Percentiles rank a stretch among this genome's conserved stretches.
phyloP scores from a whole-genome alignment of 2,797 vertebrate species.

The Tangara arthus region DNA sequence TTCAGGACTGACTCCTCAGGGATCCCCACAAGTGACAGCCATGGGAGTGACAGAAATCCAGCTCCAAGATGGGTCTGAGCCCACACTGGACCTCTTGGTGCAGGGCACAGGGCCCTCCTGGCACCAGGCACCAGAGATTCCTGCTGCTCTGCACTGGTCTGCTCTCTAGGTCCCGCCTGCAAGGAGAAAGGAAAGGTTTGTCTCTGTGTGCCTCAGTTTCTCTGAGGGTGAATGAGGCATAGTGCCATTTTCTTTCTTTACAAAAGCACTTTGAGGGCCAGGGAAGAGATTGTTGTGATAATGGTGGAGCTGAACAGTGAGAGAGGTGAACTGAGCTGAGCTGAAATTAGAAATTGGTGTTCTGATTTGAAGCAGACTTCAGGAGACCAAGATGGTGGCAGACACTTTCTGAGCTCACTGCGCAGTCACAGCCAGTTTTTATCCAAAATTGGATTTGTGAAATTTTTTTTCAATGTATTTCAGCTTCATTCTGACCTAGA shows the following conservation, averaged over 20 bases:
- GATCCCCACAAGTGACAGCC: accelerated
- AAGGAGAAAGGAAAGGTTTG: background rate
- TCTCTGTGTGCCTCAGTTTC: background rate
- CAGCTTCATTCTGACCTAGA: background rate
- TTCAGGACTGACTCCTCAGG: background rate
- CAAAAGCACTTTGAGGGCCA: background rate
- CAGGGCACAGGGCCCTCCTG: background rate
- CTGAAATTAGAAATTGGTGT: background rate
- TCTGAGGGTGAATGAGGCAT: background rate
- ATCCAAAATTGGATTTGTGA: background rate
- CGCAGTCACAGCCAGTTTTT: background rate
- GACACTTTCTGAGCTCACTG: background rate
- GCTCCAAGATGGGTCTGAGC: accelerated
- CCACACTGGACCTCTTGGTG: accelerated
- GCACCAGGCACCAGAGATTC: background rate
- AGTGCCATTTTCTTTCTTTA: background rate
- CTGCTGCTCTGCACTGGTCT: background rate
- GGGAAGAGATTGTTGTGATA: background rate
- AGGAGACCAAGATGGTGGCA: background rate
- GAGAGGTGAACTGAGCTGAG: background rate
- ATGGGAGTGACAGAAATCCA: background rate
- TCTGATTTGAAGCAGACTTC: background rate
- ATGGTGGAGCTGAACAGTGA: background rate
- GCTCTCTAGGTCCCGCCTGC: background rate
- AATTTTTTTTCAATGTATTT: background rate